A percentile compares a stretch with the other conserved stretches of the same genome.
Evolutionary conservation across 2,888 invertebrate genomes (phyloP).

Genomic region (Eupithecia subfuscata): DNA sequence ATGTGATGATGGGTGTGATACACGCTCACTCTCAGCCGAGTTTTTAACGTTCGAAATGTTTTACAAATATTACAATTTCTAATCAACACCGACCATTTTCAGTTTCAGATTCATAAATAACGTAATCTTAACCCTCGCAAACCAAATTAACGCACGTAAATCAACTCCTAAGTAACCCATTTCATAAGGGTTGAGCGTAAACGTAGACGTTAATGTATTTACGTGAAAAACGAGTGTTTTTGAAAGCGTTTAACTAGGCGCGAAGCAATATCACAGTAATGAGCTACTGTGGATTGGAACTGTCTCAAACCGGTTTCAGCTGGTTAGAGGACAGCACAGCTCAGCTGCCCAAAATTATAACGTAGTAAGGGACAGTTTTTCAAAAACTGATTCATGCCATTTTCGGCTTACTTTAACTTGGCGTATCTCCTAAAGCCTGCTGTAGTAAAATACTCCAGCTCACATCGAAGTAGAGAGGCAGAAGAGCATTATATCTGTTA

Average conservation of each 20-base stretch:
- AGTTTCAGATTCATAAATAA: constrained; percentile 2
- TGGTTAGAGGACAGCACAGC: neutral
- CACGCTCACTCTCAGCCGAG: neutral
- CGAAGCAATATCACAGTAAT: constrained; percentile 29
- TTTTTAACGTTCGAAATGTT: neutral
- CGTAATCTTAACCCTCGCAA: constrained; percentile 8
- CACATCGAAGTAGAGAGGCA: no score
- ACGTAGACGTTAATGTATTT: constrained; percentile 14
- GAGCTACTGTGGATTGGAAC: constrained; percentile 17
- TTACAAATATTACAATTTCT: neutral
- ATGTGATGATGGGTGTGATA: neutral
- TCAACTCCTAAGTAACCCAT: constrained; percentile 10
- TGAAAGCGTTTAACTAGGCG: constrained; percentile 30
- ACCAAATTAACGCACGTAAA: constrained; percentile 11
- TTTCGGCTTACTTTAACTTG: no score
- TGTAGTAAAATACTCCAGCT: no score
- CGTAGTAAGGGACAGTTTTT: no score
- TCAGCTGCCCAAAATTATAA: no score
- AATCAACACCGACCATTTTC: neutral
- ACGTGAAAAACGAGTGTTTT: constrained; percentile 28
- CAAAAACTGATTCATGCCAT: no score
- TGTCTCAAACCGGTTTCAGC: neutral
- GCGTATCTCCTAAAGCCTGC: no score
- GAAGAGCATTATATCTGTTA: no score
- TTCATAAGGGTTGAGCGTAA: constrained; percentile 13